Percentiles rank a stretch among this genome's conserved stretches.
Evolutionary conservation across 2,113 vertebrate species (phyloP).

Genomic region (Podarcis cretensis): DNA sequence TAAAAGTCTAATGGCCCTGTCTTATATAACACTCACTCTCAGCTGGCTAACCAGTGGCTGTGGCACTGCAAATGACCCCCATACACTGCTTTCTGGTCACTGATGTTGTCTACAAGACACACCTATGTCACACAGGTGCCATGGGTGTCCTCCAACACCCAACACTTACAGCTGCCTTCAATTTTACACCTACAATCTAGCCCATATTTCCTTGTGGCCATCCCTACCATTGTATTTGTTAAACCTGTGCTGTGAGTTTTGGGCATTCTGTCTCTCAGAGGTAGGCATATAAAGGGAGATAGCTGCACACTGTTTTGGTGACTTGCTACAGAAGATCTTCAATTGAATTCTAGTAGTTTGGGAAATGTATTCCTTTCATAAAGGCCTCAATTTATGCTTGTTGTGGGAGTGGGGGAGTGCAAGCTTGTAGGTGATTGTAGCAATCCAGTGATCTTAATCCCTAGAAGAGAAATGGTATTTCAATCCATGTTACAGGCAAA

Average conservation of each 20-base stretch:
- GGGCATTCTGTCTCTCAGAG: not conserved
- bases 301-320: constrained; percentile 4
- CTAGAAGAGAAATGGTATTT: too few relatives aligned
- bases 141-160: not conserved
- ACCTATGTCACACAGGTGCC: not conserved
- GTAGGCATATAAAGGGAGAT: constrained; percentile 6
- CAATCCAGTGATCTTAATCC: too few relatives aligned
- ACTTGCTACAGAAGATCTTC: not conserved
- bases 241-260: not conserved
- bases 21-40: rapidly evolving
- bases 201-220: not conserved
- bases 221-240: not conserved
- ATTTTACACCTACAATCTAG: rapidly evolving
- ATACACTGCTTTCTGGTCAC: not conserved
- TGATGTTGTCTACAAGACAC: not conserved
- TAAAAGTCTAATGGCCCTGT: not conserved
- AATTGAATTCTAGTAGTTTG: not conserved
- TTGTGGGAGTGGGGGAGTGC: not conserved
- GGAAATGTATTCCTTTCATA: not conserved
- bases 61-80: rapidly evolving
- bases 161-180: constrained; percentile 27
- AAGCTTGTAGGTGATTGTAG: too few relatives aligned
- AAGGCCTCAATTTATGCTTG: not conserved
- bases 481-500: too few relatives aligned
- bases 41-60: not conserved